These are phyloP conservation scores for Drosophila persimilis DNA, from an alignment of 1,140 invertebrate species.

Conservation along the genomic window DNA sequence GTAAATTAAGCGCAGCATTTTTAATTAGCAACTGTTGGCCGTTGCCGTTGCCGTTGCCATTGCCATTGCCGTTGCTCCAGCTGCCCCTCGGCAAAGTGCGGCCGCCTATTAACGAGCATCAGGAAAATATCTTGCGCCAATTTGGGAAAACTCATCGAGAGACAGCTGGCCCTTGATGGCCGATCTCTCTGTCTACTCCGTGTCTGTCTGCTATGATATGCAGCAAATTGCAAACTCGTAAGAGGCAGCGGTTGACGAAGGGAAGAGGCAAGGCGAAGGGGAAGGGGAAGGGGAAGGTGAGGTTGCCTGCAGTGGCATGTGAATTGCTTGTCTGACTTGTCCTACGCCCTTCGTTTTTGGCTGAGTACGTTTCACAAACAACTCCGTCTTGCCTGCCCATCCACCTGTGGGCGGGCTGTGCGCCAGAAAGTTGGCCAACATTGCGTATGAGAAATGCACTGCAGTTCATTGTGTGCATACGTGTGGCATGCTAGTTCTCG, in stretches of 20 bases:
- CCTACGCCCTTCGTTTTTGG: constrained; percentile 40
- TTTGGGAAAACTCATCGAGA: constrained; percentile 45
- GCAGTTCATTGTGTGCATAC: constrained; percentile 52
- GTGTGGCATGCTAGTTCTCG: constrained; percentile 42
- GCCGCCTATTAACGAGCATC: constrained; percentile 44
- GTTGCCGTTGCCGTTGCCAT: background rate
- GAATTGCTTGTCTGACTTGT: constrained; percentile 73
- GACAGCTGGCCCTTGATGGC: constrained; percentile 17
- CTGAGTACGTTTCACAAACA: constrained; percentile 42
- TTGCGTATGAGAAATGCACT: constrained; percentile 74
- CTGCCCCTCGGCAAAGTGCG: constrained; percentile 16
- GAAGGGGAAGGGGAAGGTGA: background rate
- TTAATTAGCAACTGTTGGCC: constrained; percentile 61
- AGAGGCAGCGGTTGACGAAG: background rate
- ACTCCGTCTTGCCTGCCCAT: constrained; percentile 22
- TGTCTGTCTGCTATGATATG: constrained; percentile 55
- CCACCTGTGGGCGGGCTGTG: constrained; percentile 47
- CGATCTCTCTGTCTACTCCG: background rate
- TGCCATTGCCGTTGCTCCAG: constrained; percentile 1
- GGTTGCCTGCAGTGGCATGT: constrained; percentile 53
- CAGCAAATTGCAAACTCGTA: constrained; percentile 62
- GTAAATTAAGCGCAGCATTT: constrained; percentile 55
- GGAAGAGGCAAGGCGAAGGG: too few relatives aligned
- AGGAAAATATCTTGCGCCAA: constrained; percentile 49
- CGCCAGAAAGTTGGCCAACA: constrained; percentile 57